Evolutionary conservation across 2,113 vertebrate genomes (phyloP).

Genomic region (Salvator merianae): DNA sequence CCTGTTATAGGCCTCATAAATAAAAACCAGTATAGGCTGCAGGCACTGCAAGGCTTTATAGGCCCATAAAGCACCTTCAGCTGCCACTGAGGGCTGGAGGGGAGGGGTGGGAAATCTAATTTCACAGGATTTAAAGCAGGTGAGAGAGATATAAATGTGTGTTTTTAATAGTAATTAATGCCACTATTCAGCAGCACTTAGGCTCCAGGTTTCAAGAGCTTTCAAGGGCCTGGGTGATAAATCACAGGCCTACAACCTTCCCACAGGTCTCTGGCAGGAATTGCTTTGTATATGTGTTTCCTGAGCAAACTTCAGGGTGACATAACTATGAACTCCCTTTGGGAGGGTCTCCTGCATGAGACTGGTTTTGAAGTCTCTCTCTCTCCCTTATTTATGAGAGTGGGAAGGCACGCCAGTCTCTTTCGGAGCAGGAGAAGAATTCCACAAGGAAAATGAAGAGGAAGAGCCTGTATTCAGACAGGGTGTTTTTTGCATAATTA

Average conservation of each 20-base stretch:
- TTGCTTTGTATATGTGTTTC: neutral
- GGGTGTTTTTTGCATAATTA: too few species aligned
- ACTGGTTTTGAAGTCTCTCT: neutral
- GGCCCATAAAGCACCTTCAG: constrained; percentile 66
- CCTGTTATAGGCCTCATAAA: constrained; percentile 65
- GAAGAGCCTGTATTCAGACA: too few species aligned
- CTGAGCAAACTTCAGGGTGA: neutral
- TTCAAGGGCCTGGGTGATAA: constrained; percentile 54
- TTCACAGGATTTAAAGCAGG: constrained; percentile 74
- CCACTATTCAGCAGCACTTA: constrained; percentile 69
- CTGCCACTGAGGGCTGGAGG: constrained; percentile 62
- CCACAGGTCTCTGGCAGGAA: neutral
- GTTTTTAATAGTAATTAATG: constrained; percentile 75
- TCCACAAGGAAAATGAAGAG: neutral
- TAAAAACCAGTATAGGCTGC: constrained; percentile 60
- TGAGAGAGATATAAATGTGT: constrained; percentile 72
- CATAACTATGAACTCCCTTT: neutral
- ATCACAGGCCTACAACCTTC: constrained; percentile 39
- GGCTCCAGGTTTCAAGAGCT: constrained; percentile 48
- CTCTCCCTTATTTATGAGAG: neutral
- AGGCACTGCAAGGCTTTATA: constrained; percentile 67
- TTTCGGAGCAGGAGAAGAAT: neutral
- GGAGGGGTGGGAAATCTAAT: constrained; percentile 69
- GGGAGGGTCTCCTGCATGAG: neutral
- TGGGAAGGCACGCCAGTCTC: neutral